Base-by-base conservation (phyloP, 2,113 vertebrate species). In the Silurus meridionalis region DNA sequence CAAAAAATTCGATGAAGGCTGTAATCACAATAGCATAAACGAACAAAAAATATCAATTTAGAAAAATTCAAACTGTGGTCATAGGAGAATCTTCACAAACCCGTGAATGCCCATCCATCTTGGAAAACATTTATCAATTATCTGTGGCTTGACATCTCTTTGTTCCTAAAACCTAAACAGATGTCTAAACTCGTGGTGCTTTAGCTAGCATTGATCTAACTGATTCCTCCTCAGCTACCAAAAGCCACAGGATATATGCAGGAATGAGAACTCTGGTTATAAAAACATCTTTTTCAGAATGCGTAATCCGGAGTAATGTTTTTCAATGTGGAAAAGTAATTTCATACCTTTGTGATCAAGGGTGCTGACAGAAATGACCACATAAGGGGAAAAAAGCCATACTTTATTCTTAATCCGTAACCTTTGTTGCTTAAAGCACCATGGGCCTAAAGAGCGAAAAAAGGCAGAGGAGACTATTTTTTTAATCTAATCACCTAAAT, bases 401-500 rank as follows among this genome's bases (percentile, higher is more conserved):
- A 75, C 60, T 88, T 63, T 67, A 37, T 48, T 17, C 77, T 82
- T 66, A 83, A 84, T 85, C 84, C 81, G n/a, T 81, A 82, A 89
- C 86, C 82, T 86, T 87, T 88, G 84, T 85, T 85, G 17, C 46
- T 83, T 64, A 57, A 23, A 85, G 37, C 11, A 52, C 50, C 57
- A 37, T 55, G 15, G 74, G 28, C 57, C 72, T 81, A 63, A 82
- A 5, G 77, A 83, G 61, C 74, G 10, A 83, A 61, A 80, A 60
- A 74, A 55, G 60, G 46, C n/a, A 74, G 78, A 67, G 74, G 63
- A 48, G 37, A 82, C 52, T 94, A 94, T 95, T 95, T 94, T 93
- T 95, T 93, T 93, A 93, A 91, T 17, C 90, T 94, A 94, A 94
- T 94, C 94, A 91, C 92, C 90, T 93, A 93, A 93, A 92, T 93